Evolutionary conservation across 1,140 invertebrate genomes (phyloP).

Genomic region (Penaeus vannamei): DNA sequence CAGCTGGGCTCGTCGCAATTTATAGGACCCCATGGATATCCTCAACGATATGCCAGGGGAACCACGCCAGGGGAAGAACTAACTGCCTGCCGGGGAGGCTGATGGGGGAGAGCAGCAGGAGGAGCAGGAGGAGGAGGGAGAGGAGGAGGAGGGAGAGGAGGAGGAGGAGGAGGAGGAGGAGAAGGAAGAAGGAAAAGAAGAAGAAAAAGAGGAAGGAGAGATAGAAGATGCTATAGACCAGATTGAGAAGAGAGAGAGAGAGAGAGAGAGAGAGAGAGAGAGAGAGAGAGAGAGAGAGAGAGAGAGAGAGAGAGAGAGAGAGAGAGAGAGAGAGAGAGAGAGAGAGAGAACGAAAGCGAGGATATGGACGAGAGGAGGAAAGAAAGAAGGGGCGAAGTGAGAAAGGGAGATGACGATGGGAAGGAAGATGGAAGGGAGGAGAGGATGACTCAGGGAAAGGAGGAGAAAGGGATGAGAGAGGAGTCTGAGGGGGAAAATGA

Average conservation of each 20-base stretch:
- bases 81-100: too few species aligned
- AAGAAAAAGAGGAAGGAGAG: background rate
- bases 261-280: background rate
- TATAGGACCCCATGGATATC: conserved; percentile 57
- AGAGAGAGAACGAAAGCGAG: background rate
- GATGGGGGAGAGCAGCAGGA: background rate
- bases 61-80: too few species aligned
- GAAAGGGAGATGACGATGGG: background rate
- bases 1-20: conserved; percentile 56
- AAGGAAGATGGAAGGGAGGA: too few species aligned
- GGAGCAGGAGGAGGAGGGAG: background rate
- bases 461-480: background rate
- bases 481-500: background rate
- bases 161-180: too few species aligned
- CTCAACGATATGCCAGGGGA: background rate
- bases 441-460: background rate
- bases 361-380: background rate
- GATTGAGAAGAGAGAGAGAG: background rate
- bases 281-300: background rate
- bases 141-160: too few species aligned
- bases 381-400: background rate
- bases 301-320: background rate
- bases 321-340: background rate
- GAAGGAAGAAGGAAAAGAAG: background rate
- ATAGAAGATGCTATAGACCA: background rate